Evolutionary conservation across 2,797 vertebrate species (phyloP).

Genomic region (Myotis myotis): DNA sequence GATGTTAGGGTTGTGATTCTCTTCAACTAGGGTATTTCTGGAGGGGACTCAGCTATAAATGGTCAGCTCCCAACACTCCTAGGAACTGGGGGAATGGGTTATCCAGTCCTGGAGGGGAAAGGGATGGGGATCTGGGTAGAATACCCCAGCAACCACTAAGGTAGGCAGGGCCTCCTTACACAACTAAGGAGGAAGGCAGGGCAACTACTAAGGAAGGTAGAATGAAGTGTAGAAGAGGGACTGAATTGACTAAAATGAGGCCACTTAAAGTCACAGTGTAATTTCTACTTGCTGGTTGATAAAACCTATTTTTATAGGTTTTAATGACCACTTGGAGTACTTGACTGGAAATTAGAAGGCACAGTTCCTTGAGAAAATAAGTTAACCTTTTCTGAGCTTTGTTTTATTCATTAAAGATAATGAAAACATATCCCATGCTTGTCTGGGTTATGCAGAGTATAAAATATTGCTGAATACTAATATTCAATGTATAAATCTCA

Average conservation of each 20-base stretch:
- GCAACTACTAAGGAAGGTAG: not conserved
- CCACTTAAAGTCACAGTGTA: not conserved
- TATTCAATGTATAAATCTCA: not conserved
- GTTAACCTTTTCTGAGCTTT: not conserved
- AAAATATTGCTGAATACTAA: not conserved
- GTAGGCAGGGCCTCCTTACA: not conserved
- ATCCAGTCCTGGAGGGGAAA: not conserved
- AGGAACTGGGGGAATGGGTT: not conserved
- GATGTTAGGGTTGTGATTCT: not conserved
- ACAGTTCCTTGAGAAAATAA: not conserved
- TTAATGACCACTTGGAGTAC: not conserved
- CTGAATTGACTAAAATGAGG: not conserved
- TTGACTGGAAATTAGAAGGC: not conserved
- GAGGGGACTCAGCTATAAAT: not conserved
- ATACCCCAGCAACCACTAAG: not conserved
- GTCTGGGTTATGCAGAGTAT: not conserved
- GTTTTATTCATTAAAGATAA: not conserved
- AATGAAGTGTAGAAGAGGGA: not conserved
- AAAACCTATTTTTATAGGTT: conserved; percentile 16
- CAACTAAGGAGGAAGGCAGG: not conserved
- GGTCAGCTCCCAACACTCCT: not conserved
- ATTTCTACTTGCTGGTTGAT: not conserved
- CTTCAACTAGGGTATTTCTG: not conserved
- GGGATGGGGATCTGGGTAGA: not conserved
- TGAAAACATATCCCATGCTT: not conserved